Conservation (phyloP, 2,113 vertebrate species). For the Castor canadensis region DNA sequence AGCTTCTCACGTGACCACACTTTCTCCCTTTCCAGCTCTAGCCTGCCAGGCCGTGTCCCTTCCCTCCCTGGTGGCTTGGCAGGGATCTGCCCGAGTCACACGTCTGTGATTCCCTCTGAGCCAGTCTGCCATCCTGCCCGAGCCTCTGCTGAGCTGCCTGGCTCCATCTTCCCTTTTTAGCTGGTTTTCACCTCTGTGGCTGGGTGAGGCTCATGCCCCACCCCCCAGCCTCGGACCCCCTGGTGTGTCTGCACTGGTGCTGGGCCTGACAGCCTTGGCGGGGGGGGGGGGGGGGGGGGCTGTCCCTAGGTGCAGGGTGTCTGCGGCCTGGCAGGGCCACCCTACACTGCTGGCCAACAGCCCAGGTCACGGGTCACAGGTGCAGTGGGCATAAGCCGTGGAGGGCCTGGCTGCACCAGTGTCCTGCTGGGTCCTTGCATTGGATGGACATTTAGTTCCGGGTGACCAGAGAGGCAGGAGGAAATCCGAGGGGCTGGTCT, state of each 20-base stretch:
- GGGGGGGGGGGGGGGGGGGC: neutral
- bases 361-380: neutral
- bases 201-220: neutral
- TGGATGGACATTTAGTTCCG: neutral
- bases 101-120: conserved; percentile 32
- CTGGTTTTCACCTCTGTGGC: neutral
- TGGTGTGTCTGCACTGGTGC: neutral
- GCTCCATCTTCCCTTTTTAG: neutral
- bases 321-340: neutral
- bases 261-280: neutral
- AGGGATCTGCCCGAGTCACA: conserved; percentile 50
- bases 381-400: no score
- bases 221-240: neutral
- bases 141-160: neutral
- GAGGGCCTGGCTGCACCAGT: no score
- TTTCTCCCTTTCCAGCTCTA: neutral
- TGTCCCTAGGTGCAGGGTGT: no score
- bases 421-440: rapidly evolving
- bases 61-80: conserved; percentile 47
- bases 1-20: neutral
- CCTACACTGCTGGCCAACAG: neutral
- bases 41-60: neutral
- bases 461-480: neutral
- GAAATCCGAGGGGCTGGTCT: neutral
- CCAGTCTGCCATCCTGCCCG: neutral